A percentile compares a stretch with the other conserved stretches of the same genome.
Evolutionary conservation across 2,888 invertebrate species (phyloP).

Genomic region (Sesia bembeciformis): DNA sequence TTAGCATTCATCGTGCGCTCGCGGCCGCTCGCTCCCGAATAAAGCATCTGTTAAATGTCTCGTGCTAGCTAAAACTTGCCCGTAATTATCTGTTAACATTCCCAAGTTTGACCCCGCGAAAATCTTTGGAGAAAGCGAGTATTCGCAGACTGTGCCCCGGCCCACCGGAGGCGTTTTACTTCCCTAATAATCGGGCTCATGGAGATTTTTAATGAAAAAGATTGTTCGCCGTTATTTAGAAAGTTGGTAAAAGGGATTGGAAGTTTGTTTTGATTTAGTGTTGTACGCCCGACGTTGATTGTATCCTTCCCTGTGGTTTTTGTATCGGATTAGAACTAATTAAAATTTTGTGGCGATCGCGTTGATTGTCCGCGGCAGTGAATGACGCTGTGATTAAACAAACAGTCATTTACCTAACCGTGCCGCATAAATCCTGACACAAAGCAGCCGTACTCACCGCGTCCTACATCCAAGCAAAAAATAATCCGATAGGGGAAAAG

Average conservation of each 20-base stretch:
- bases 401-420: not conserved
- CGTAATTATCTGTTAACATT: constrained; percentile 75
- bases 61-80: constrained; percentile 69
- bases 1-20: constrained; percentile 71
- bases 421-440: not conserved
- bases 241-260: constrained; percentile 68
- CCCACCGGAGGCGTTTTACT: constrained; percentile 67
- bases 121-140: constrained; percentile 55
- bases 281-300: constrained; percentile 48
- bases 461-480: too few relatives aligned
- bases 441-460: not conserved
- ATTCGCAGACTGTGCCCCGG: constrained; percentile 42
- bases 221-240: constrained; percentile 70
- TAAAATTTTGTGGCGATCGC: constrained; percentile 28
- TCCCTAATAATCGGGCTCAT: constrained; percentile 68
- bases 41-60: constrained; percentile 75
- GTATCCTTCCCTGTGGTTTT: constrained; percentile 57
- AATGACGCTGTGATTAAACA: not conserved
- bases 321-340: constrained; percentile 56
- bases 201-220: constrained; percentile 73
- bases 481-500: too few relatives aligned
- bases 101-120: constrained; percentile 71
- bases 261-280: constrained; percentile 72
- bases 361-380: not conserved
- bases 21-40: constrained; percentile 65